A percentile compares a stretch with the other conserved stretches of the same genome.
Evolutionary conservation across 2,113 vertebrate species (phyloP).

Genomic region (Lepidothrix coronata): DNA sequence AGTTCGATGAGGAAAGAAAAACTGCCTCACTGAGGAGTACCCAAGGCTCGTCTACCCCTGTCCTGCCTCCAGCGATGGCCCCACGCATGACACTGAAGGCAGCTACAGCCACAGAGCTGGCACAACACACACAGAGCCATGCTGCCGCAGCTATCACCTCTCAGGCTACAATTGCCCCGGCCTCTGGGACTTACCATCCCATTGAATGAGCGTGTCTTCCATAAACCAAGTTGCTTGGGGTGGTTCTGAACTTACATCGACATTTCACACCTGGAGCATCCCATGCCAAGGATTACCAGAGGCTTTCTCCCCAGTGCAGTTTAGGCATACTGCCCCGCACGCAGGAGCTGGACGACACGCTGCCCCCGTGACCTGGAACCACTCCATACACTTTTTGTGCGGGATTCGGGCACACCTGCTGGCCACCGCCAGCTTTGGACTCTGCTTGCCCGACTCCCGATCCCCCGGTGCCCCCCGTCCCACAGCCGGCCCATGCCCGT

Average conservation of each 20-base stretch:
- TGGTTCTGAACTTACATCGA: not conserved
- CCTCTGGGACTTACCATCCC: no score
- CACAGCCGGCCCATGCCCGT: no score
- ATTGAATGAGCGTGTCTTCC: rapidly evolving
- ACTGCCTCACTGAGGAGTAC: rapidly evolving
- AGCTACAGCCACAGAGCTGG: rapidly evolving
- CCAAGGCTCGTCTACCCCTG: rapidly evolving
- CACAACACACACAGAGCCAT: not conserved
- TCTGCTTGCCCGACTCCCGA: not conserved
- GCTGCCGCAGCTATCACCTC: not conserved
- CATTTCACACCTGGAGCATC: not conserved
- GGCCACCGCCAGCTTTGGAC: not conserved
- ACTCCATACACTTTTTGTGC: rapidly evolving
- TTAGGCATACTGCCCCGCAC: rapidly evolving
- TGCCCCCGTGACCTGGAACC: not conserved
- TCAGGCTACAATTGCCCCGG: rapidly evolving
- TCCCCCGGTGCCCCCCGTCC: no score
- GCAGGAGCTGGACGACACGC: rapidly evolving
- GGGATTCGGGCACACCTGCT: rapidly evolving
- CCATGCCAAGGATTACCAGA: not conserved
- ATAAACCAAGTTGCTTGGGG: rapidly evolving
- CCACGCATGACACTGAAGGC: rapidly evolving
- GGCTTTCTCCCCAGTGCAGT: rapidly evolving
- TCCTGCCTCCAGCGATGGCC: not conserved
- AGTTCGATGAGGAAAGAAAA: rapidly evolving